These are phyloP conservation scores for Drosophila burlai DNA, from an alignment of 1,140 invertebrate species.

Conservation along the genomic window DNA sequence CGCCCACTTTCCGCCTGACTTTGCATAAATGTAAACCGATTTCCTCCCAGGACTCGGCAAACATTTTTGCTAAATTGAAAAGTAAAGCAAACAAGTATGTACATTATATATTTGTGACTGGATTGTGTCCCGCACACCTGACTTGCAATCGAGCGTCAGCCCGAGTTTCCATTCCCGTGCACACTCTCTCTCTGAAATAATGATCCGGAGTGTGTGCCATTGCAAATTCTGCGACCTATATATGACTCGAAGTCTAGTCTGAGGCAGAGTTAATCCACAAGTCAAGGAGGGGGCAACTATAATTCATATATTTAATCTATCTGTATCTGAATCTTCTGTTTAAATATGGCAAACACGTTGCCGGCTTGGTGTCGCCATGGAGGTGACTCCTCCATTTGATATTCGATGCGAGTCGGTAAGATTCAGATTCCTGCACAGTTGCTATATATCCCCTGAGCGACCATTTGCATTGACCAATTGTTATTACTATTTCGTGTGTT, in stretches of 20 bases:
- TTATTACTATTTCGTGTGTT: conserved; percentile 4
- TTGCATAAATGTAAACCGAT: conserved; percentile 47
- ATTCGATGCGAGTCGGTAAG: conserved; percentile 28
- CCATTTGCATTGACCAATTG: conserved; percentile 14
- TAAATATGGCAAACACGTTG: conserved; percentile 34
- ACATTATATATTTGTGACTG: not conserved
- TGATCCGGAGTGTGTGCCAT: not conserved
- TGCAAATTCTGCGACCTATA: not conserved
- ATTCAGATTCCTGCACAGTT: conserved; percentile 30
- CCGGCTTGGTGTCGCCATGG: not conserved
- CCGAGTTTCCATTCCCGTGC: not conserved
- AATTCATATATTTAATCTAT: too few species aligned
- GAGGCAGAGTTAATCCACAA: too few species aligned
- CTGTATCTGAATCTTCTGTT: not conserved
- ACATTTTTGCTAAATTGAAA: conserved; percentile 50
- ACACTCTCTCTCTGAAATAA: not conserved
- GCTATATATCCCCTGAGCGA: not conserved
- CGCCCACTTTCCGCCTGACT: conserved; percentile 41
- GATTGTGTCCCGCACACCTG: conserved; percentile 17
- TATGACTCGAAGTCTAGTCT: not conserved
- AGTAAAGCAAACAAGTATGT: conserved; percentile 43
- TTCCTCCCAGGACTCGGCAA: conserved; percentile 41
- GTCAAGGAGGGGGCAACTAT: not conserved
- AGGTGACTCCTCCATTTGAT: conserved; percentile 9
- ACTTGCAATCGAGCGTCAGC: conserved; percentile 32